Percentiles rank a stretch among this genome's conserved stretches.
phyloP scores from a whole-genome alignment of 2,113 vertebrate genomes.

The Takifugu bimaculatus region DNA sequence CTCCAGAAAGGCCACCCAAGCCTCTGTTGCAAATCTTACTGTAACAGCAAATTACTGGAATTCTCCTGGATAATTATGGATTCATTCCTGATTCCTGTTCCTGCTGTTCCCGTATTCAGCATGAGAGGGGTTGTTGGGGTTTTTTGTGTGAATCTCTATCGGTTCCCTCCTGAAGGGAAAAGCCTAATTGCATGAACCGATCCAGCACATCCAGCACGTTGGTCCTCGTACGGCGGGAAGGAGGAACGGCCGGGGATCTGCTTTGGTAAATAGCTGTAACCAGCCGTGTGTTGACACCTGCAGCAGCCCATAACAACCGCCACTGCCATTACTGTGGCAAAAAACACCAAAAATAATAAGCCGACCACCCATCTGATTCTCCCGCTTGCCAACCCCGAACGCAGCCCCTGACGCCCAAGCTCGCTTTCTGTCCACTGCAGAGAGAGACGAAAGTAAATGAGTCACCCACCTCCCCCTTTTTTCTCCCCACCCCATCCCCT shows the following conservation, averaged over 20 bases:
- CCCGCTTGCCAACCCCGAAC: conserved; percentile 2
- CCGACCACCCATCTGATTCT: conserved; percentile 3
- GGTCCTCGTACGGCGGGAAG: conserved; percentile 46
- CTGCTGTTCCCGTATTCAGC: no score
- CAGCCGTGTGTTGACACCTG: conserved; percentile 60
- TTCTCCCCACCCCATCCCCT: conserved; percentile 34
- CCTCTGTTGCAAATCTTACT: neutral
- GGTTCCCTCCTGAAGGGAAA: neutral
- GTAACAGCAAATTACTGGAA: no score
- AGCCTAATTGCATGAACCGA: neutral
- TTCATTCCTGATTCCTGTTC: no score
- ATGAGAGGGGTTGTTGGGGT: no score
- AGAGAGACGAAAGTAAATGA: conserved; percentile 68
- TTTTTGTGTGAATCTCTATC: no score
- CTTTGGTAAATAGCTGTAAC: conserved; percentile 51
- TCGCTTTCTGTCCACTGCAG: conserved; percentile 42
- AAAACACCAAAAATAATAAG: conserved; percentile 32
- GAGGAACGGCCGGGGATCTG: conserved; percentile 30
- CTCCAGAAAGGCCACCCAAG: neutral
- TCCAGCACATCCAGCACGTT: conserved; percentile 29
- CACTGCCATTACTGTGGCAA: neutral
- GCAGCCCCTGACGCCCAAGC: conserved; percentile 9
- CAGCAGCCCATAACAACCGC: conserved; percentile 52
- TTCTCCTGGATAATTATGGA: no score
- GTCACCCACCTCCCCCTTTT: conserved; percentile 43